Conservation (phyloP, 2,888 invertebrate species). For the Drosophila sordidapex region DNA sequence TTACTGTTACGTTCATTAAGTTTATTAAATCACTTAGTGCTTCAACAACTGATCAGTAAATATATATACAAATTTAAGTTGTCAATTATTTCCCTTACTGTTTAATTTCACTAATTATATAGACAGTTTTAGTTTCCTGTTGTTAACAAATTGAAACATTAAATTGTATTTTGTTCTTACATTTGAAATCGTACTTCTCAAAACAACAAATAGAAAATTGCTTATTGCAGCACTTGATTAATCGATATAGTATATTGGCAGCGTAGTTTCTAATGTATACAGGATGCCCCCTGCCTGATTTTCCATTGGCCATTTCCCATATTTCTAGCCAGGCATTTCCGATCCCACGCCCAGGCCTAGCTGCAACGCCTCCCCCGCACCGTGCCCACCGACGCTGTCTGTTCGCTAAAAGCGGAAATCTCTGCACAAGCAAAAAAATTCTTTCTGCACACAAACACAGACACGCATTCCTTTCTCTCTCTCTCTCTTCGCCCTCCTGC, state of each 20-base stretch:
- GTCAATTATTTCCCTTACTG: background rate
- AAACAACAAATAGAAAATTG: background rate
- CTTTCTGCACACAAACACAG: slow-evolving; percentile 46
- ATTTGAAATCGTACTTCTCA: background rate
- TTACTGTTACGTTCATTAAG: background rate
- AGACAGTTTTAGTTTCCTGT: background rate
- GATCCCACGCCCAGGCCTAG: slow-evolving; percentile 69
- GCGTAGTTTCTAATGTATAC: slow-evolving; percentile 1
- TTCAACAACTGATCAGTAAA: background rate
- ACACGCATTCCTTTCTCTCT: slow-evolving; percentile 21
- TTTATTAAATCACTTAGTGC: background rate
- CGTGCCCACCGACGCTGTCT: background rate
- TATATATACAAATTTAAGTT: background rate
- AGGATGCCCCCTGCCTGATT: slow-evolving; percentile 22
- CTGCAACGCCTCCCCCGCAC: slow-evolving; percentile 4
- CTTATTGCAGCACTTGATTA: slow-evolving; percentile 1
- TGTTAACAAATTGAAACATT: background rate
- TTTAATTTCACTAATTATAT: background rate
- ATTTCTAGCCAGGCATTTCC: slow-evolving; percentile 62
- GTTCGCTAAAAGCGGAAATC: slow-evolving; percentile 58
- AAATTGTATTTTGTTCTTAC: background rate
- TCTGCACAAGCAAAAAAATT: slow-evolving; percentile 56
- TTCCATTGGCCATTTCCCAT: slow-evolving; percentile 37
- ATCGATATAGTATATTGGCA: slow-evolving; percentile 18
- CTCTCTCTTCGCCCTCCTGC: background rate